These are phyloP conservation scores for Melitaea athalia DNA, from an alignment of 2,888 invertebrate species.

Conservation along the genomic window DNA sequence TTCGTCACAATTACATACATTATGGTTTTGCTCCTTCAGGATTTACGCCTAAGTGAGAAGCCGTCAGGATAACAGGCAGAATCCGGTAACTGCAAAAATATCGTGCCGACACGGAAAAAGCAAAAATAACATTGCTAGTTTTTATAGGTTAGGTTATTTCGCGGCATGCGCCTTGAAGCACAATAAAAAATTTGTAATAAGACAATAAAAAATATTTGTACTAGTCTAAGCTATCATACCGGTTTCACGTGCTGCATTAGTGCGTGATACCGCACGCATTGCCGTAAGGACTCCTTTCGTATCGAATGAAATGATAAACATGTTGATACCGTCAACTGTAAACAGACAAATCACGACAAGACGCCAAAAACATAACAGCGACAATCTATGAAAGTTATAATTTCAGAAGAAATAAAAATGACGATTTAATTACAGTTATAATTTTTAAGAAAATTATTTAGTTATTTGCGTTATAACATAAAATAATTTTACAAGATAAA, in stretches of 20 bases:
- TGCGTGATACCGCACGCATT: neutral
- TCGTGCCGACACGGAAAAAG: neutral
- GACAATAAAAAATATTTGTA: neutral
- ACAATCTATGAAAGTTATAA: neutral
- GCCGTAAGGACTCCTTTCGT: neutral
- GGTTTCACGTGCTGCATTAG: neutral
- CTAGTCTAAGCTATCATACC: neutral
- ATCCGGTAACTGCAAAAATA: slow-evolving; percentile 12
- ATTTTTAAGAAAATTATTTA: no score
- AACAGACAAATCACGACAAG: neutral
- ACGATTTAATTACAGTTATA: no score
- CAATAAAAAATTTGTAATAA: neutral
- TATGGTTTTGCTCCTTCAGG: slow-evolving; percentile 2
- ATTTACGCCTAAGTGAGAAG: neutral
- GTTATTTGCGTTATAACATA: no score
- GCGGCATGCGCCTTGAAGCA: slow-evolving; percentile 1
- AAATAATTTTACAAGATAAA: neutral
- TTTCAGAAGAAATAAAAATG: no score
- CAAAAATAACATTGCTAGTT: neutral
- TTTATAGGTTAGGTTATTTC: neutral
- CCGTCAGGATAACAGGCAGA: neutral
- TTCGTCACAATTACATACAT: neutral
- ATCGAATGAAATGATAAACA: neutral
- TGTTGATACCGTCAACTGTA: slow-evolving; percentile 3
- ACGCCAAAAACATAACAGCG: neutral